phyloP scores from a whole-genome alignment of 1,140 invertebrate species.

The Geopemphigus sp. region DNA sequence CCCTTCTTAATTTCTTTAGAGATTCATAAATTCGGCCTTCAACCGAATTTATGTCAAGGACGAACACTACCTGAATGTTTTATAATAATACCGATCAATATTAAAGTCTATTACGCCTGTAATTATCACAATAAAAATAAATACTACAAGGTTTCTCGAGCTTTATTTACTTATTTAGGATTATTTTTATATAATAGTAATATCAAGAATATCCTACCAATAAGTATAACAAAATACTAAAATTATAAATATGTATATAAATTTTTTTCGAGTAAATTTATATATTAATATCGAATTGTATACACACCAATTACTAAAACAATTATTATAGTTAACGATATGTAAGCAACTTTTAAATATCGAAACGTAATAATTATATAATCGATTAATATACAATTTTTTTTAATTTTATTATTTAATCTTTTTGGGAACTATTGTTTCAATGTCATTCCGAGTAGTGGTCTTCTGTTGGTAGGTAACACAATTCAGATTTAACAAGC shows the following conservation, averaged over 20 bases:
- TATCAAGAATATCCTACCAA: too few relatives aligned
- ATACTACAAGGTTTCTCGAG: constrained; percentile 8
- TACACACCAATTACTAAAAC: too few relatives aligned
- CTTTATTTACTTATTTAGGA: not conserved
- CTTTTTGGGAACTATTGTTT: not conserved
- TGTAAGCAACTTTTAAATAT: too few relatives aligned
- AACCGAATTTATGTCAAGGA: constrained; percentile 38
- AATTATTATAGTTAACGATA: too few relatives aligned
- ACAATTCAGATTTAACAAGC: not conserved
- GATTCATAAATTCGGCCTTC: constrained; percentile 1
- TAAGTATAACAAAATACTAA: too few relatives aligned
- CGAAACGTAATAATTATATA: too few relatives aligned
- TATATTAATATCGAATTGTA: too few relatives aligned
- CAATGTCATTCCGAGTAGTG: not conserved
- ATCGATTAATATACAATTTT: not conserved
- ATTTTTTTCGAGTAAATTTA: too few relatives aligned
- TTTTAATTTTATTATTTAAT: not conserved
- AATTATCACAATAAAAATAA: constrained; percentile 23
- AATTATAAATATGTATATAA: too few relatives aligned
- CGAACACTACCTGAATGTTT: constrained; percentile 7
- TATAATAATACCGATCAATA: constrained; percentile 11
- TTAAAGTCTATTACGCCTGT: not conserved
- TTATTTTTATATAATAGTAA: not conserved
- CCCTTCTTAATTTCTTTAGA: not conserved
- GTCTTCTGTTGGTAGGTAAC: not conserved